phyloP scores from a whole-genome alignment of 2,888 invertebrate species.

The Morpho achilles region DNA sequence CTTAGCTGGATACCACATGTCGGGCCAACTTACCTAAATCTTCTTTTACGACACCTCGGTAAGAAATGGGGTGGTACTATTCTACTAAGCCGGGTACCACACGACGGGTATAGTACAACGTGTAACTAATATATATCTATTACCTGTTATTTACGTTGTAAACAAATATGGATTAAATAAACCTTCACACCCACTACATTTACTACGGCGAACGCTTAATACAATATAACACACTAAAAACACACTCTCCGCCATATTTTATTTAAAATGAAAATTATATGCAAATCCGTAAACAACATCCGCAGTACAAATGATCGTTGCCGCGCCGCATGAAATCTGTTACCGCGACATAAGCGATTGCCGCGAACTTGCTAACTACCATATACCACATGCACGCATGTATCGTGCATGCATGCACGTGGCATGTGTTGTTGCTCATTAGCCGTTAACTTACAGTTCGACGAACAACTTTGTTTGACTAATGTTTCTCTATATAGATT shows the following conservation, averaged over 20 bases:
- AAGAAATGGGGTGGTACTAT: neutral
- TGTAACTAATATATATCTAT: no score
- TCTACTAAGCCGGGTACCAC: neutral
- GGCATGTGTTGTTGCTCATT: constrained; percentile 40
- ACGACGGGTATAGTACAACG: no score
- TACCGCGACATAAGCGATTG: constrained; percentile 56
- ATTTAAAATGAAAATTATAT: constrained; percentile 5
- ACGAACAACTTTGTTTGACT: constrained; percentile 8
- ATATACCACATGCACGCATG: constrained; percentile 15
- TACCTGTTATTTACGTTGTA: no score
- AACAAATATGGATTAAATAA: no score
- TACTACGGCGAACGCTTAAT: no score
- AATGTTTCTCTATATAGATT: no score
- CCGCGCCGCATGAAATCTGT: constrained; percentile 60
- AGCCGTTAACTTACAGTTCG: constrained; percentile 42
- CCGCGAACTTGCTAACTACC: constrained; percentile 48
- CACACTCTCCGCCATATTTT: neutral
- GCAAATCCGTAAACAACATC: constrained; percentile 10
- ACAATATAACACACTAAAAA: neutral
- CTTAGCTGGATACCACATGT: no score
- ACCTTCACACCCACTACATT: no score
- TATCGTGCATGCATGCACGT: no score
- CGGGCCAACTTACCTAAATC: no score
- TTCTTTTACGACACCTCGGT: no score
- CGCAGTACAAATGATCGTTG: constrained; percentile 45